Evolutionary conservation across 35 echinoderm and acorn worm genomes (phyloP).

Genomic region (Strongylocentrotus purpuratus): DNA sequence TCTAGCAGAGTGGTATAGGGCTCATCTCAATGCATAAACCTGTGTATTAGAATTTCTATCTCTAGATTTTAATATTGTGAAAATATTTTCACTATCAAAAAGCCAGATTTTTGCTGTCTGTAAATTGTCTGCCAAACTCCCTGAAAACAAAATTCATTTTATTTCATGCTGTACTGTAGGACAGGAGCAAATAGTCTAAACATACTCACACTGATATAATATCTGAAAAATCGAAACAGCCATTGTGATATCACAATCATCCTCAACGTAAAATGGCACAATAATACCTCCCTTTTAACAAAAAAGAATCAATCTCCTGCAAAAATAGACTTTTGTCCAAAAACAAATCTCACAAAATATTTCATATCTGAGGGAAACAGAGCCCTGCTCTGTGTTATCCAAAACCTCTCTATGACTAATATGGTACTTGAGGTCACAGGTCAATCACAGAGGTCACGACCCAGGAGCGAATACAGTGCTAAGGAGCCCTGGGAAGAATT

Average conservation of each 20-base stretch:
- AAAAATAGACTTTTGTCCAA: not conserved
- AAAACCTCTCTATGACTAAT: conserved; percentile 38
- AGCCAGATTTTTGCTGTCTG: no score
- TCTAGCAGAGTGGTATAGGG: not conserved
- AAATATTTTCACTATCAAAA: no score
- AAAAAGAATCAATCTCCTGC: not conserved
- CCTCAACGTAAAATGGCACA: not conserved
- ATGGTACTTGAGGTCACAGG: conserved; percentile 16
- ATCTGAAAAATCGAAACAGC: no score
- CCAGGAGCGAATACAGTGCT: not conserved
- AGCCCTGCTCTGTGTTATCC: conserved; percentile 11
- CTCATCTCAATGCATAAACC: no score
- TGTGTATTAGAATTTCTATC: no score
- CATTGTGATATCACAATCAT: no score
- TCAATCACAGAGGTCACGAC: conserved; percentile 24
- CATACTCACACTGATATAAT: no score
- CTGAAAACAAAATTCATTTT: no score
- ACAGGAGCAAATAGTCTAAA: no score
- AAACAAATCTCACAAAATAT: conserved; percentile 17
- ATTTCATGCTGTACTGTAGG: no score
- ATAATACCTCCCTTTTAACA: not conserved
- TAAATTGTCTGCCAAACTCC: no score
- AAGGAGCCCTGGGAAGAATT: conserved; percentile 43
- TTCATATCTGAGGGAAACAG: not conserved
- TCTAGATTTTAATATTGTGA: no score